Conservation (phyloP, 2,113 vertebrate genomes). For the Ailuropoda melanoleuca region DNA sequence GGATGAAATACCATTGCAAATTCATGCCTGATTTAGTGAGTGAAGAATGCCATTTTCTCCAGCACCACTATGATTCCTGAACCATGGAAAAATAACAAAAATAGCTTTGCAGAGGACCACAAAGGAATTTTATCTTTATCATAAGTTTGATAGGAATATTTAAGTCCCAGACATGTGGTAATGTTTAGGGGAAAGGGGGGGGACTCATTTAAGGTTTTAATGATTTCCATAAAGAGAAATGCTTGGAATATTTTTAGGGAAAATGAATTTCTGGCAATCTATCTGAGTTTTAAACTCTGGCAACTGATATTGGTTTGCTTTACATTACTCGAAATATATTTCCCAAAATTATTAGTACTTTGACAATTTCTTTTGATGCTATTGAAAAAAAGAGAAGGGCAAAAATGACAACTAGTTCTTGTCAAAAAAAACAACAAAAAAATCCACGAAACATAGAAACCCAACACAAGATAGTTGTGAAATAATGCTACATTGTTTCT, state of each 20-base stretch:
- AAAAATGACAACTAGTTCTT: background rate
- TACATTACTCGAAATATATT: slow-evolving; percentile 53
- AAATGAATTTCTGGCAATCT: slow-evolving; percentile 43
- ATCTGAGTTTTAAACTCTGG: slow-evolving; percentile 53
- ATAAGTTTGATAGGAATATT: slow-evolving; percentile 50
- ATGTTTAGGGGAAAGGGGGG: slow-evolving; percentile 12
- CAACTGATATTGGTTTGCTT: slow-evolving; percentile 61
- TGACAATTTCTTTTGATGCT: slow-evolving; percentile 2
- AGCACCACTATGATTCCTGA: slow-evolving; percentile 42
- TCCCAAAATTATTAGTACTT: slow-evolving; percentile 47
- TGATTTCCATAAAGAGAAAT: slow-evolving; percentile 69
- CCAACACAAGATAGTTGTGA: background rate
- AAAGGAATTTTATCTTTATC: slow-evolving; percentile 70
- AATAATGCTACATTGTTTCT: background rate
- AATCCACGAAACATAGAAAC: background rate
- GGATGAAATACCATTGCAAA: slow-evolving; percentile 37
- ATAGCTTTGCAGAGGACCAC: slow-evolving; percentile 62
- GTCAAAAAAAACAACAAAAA: background rate
- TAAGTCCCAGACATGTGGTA: slow-evolving; percentile 60
- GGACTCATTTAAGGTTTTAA: slow-evolving; percentile 61
- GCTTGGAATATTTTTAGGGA: slow-evolving; percentile 67
- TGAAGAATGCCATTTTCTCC: slow-evolving; percentile 57
- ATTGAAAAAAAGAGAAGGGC: background rate
- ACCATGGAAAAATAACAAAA: slow-evolving; percentile 68
- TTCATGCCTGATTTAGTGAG: slow-evolving; percentile 21